Percentiles rank a stretch among this genome's conserved stretches.
phyloP scores from a whole-genome alignment of 92 coral and sea anemone species.

The Zoanthus gigantus region DNA sequence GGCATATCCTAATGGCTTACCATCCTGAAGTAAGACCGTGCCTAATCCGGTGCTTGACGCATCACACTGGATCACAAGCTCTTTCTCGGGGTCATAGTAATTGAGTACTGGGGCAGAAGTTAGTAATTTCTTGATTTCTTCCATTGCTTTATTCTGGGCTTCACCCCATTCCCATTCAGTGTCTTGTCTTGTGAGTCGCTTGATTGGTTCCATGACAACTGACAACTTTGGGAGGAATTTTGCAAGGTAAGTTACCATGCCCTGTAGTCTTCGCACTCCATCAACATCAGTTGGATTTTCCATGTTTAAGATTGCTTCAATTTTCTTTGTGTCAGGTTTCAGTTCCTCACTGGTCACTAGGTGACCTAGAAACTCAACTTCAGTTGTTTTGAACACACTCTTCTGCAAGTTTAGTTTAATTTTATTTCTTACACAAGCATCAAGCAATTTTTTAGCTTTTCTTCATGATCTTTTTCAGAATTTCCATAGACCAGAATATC shows the following conservation, averaged over 20 bases:
- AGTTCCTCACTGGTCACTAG: conserved; percentile 33
- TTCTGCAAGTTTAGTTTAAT: conserved; percentile 19
- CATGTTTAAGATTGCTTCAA: too few relatives aligned
- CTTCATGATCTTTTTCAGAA: conserved; percentile 26
- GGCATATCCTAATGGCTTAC: too few relatives aligned
- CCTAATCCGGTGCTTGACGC: too few relatives aligned
- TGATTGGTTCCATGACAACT: conserved; percentile 16
- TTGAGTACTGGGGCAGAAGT: too few relatives aligned
- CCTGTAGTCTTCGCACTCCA: conserved; percentile 41
- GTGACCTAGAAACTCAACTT: conserved; percentile 3
- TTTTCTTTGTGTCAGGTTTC: conserved; percentile 40
- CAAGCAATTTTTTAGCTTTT: conserved; percentile 15
- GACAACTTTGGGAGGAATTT: conserved; percentile 36
- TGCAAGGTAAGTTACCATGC: conserved; percentile 21
- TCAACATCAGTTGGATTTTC: conserved; percentile 16
- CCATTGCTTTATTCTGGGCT: too few relatives aligned
- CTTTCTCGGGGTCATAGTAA: too few relatives aligned
- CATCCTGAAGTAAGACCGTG: too few relatives aligned
- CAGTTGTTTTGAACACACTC: background rate
- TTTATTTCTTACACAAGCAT: conserved; percentile 33
- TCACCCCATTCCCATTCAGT: background rate
- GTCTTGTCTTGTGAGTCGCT: conserved; percentile 15
- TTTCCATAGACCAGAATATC: conserved; percentile 47
- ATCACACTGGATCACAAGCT: too few relatives aligned
- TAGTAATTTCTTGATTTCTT: too few relatives aligned